Conservation (phyloP, 2,888 invertebrate genomes). For the Mesochorus sp. region DNA sequence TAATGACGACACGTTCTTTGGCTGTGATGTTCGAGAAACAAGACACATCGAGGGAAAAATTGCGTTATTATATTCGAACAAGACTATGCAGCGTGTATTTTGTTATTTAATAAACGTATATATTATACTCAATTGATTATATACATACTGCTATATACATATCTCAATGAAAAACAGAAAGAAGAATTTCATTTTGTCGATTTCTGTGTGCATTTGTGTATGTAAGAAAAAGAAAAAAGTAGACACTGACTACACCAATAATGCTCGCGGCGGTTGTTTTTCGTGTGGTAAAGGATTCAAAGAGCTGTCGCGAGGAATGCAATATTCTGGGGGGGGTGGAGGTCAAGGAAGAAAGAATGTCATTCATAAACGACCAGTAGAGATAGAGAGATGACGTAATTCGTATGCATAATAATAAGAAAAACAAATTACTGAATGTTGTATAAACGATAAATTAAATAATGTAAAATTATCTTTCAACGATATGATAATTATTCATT, state of each 20-base stretch:
- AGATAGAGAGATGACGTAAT: background rate
- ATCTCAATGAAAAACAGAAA: conserved; percentile 66
- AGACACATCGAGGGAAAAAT: background rate
- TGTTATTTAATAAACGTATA: too few relatives aligned
- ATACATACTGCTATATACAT: background rate
- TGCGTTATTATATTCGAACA: background rate
- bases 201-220: conserved; percentile 56
- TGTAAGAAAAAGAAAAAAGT: conserved; percentile 2
- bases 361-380: background rate
- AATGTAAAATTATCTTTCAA: too few relatives aligned
- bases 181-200: conserved; percentile 75
- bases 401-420: background rate
- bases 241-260: background rate
- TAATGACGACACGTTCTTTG: background rate
- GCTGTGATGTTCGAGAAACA: background rate
- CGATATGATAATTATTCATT: too few relatives aligned
- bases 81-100: conserved; percentile 1
- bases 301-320: conserved; percentile 71
- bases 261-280: conserved; percentile 31
- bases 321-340: conserved; percentile 70
- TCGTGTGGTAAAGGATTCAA: conserved; percentile 56
- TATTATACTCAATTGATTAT: background rate
- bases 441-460: background rate
- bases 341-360: conserved; percentile 64
- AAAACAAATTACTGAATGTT: background rate